Conservation (phyloP, 2,888 invertebrate species). For the Anthophora plumipes region DNA sequence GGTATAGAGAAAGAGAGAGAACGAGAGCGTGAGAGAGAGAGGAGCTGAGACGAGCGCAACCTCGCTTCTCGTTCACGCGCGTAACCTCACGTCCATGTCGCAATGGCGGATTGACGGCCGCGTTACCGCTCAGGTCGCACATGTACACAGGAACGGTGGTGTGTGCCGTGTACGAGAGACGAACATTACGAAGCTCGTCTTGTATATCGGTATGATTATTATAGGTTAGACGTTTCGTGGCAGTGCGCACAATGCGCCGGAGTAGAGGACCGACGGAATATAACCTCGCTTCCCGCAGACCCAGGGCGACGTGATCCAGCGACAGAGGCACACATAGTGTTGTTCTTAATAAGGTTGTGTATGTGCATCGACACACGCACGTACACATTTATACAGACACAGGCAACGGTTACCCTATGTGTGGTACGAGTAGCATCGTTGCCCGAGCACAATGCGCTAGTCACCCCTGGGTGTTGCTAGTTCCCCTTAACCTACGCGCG, state of each 20-base stretch:
- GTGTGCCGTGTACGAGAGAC: conserved; percentile 43
- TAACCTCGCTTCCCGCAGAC: conserved; percentile 55
- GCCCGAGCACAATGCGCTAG: conserved; percentile 58
- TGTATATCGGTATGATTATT: conserved; percentile 71
- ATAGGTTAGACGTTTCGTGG: conserved; percentile 69
- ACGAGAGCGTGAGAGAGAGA: neutral
- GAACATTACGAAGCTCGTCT: conserved; percentile 61
- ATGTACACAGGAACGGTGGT: conserved; percentile 10
- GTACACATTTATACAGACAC: conserved; percentile 37
- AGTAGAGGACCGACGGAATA: conserved; percentile 51
- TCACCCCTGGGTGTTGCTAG: conserved; percentile 63
- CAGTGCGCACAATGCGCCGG: conserved; percentile 57
- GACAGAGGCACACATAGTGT: conserved; percentile 46
- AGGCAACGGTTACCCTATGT: conserved; percentile 31
- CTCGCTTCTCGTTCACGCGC: conserved; percentile 64
- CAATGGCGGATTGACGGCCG: conserved; percentile 63
- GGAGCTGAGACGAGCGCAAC: conserved; percentile 37
- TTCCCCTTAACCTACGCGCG: conserved; percentile 56
- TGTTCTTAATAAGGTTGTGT: conserved; percentile 53
- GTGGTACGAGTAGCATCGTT: conserved; percentile 59
- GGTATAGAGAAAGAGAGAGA: conserved; percentile 9
- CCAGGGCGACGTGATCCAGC: conserved; percentile 60
- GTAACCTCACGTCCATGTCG: conserved; percentile 68
- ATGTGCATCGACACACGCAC: conserved; percentile 42
- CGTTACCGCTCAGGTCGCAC: conserved; percentile 51